Evolutionary conservation across 2,113 vertebrate species (phyloP).

Genomic region (Ailurus styani): DNA sequence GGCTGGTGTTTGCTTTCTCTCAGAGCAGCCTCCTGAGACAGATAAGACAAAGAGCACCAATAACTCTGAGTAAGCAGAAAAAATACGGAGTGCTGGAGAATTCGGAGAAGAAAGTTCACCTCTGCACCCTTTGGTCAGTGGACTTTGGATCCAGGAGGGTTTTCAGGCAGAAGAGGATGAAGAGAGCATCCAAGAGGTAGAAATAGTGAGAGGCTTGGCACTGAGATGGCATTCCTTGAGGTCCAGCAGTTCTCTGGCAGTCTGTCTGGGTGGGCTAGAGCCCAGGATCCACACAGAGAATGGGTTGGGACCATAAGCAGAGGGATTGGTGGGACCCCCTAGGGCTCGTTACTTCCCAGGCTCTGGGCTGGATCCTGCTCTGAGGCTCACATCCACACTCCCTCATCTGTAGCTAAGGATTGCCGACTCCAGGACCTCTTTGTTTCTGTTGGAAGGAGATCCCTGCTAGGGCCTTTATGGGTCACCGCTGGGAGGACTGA

Average conservation of each 20-base stretch:
- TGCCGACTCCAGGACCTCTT: not conserved
- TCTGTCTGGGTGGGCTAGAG: not conserved
- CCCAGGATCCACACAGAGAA: not conserved
- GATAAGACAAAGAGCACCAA: not conserved
- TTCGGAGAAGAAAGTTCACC: not conserved
- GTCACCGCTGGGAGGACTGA: not conserved
- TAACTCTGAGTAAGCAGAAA: not conserved
- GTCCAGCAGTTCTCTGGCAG: not conserved
- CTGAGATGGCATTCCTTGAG: not conserved
- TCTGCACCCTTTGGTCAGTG: not conserved
- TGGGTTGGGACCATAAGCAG: not conserved
- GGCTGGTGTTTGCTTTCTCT: not conserved
- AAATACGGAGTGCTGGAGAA: not conserved
- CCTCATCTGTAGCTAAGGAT: not conserved
- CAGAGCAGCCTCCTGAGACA: not conserved
- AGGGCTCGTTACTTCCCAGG: not conserved
- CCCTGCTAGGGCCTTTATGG: not conserved
- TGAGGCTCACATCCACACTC: not conserved
- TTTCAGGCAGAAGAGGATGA: not conserved
- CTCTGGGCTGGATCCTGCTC: not conserved
- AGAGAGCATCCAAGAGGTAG: not conserved
- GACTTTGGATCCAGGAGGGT: not conserved
- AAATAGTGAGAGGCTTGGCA: not conserved
- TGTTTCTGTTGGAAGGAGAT: constrained; percentile 45
- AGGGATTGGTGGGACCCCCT: not conserved